phyloP scores from a whole-genome alignment of 37 sponge, comb jelly and placozoan species.

The Cladorhizidae sp. region DNA sequence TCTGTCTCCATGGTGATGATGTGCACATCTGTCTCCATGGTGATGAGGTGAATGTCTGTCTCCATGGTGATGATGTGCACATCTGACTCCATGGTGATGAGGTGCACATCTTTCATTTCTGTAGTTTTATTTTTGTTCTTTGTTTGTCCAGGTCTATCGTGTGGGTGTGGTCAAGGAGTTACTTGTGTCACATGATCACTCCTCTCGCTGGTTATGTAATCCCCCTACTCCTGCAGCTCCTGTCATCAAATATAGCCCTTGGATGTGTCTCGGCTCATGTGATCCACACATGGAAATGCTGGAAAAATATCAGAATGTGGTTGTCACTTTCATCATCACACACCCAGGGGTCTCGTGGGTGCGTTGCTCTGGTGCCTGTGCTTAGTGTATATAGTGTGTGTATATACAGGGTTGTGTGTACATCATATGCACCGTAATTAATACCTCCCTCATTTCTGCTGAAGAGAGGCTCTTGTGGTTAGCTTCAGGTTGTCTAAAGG shows the following conservation, averaged over 20 bases:
- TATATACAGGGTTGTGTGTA: too few species aligned
- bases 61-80: too few species aligned
- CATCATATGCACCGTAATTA: too few species aligned
- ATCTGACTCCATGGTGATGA: too few species aligned
- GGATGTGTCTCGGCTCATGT: conserved; percentile 15
- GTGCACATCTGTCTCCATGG: too few species aligned
- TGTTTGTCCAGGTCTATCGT: neutral
- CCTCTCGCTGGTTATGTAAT: conserved; percentile 4
- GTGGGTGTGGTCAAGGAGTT: conserved; percentile 17
- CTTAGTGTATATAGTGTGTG: too few species aligned
- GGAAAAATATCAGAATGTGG: conserved; percentile 14
- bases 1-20: too few species aligned
- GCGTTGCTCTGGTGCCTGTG: neutral
- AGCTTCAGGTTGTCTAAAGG: too few species aligned
- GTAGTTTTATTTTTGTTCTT: neutral
- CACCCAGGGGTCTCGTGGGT: conserved; percentile 49
- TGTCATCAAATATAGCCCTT: conserved; percentile 31
- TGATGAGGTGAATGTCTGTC: too few species aligned
- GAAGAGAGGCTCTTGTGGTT: too few species aligned
- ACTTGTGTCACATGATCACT: conserved; percentile 43
- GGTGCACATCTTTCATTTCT: neutral
- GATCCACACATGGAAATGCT: conserved; percentile 25
- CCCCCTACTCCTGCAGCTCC: neutral
- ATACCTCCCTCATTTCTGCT: too few species aligned
- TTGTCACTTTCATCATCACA: conserved; percentile 35